Conservation (phyloP, 2,888 invertebrate genomes). For the Apoda limacodes region DNA sequence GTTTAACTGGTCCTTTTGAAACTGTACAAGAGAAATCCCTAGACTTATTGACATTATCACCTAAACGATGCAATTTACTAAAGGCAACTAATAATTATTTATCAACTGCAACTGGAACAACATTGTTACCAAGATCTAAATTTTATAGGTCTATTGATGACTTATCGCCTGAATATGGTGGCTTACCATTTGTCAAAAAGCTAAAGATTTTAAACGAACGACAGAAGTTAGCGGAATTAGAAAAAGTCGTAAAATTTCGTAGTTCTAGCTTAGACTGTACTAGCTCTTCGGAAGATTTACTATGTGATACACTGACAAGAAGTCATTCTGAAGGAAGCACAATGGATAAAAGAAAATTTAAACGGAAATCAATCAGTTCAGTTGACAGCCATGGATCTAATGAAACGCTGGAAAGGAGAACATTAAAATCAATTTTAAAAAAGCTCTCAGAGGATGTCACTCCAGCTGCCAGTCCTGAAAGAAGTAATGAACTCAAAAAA, state of each 20-base stretch:
- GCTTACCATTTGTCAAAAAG: slow-evolving; percentile 88
- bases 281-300: slow-evolving; percentile 70
- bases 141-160: slow-evolving; percentile 88
- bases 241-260: slow-evolving; percentile 79
- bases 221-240: slow-evolving; percentile 86
- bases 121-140: slow-evolving; percentile 63
- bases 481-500: slow-evolving; percentile 72
- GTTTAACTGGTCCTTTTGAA: slow-evolving; percentile 54
- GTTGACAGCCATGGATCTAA: slow-evolving; percentile 68
- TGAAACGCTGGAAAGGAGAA: slow-evolving; percentile 84
- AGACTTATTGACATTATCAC: slow-evolving; percentile 56
- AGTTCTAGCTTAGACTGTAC: slow-evolving; percentile 85
- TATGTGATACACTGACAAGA: slow-evolving; percentile 73
- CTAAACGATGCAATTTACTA: slow-evolving; percentile 35
- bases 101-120: slow-evolving; percentile 28
- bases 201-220: slow-evolving; percentile 89
- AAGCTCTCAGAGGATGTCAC: slow-evolving; percentile 80
- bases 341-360: slow-evolving; percentile 71
- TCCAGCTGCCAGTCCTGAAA: slow-evolving; percentile 55
- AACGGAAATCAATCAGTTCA: slow-evolving; percentile 53
- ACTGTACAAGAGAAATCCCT: slow-evolving; percentile 55
- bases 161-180: slow-evolving; percentile 87
- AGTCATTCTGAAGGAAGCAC: slow-evolving; percentile 86
- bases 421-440: slow-evolving; percentile 87
- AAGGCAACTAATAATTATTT: slow-evolving; percentile 34